These are phyloP conservation scores for Lathamus discolor DNA, from an alignment of 2,113 vertebrate species.

Conservation along the genomic window DNA sequence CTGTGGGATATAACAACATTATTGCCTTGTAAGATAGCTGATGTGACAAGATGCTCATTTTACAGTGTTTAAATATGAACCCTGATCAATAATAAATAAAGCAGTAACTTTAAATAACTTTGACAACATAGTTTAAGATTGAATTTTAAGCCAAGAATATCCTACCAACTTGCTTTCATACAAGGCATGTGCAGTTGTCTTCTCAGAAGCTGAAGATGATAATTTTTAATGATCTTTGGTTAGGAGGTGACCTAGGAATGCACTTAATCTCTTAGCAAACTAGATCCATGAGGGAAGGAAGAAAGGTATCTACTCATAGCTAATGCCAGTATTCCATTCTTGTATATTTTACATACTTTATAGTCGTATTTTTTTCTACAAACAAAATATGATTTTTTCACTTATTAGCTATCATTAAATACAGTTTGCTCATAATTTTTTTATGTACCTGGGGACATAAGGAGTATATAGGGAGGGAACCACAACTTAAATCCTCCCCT, in stretches of 20 bases:
- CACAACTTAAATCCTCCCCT: not conserved
- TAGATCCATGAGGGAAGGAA: not conserved
- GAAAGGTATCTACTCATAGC: not conserved
- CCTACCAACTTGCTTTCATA: not conserved
- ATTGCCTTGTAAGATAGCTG: not conserved
- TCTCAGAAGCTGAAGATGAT: not conserved
- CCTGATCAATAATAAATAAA: not conserved
- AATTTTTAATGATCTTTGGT: not conserved
- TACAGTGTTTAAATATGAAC: not conserved
- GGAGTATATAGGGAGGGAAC: not conserved
- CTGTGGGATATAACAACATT: not conserved
- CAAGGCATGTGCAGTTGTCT: accelerated
- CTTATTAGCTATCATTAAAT: not conserved
- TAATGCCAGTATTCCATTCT: not conserved
- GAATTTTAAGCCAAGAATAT: not conserved
- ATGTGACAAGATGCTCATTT: not conserved
- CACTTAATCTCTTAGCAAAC: not conserved
- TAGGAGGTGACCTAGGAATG: not conserved
- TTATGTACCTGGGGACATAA: not conserved
- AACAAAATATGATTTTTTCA: not conserved
- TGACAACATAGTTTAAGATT: not conserved
- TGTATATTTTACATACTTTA: not conserved
- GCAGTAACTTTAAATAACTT: not conserved
- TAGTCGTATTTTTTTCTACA: not conserved
- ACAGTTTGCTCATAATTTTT: not conserved